A percentile compares a stretch with the other conserved stretches of the same genome.
Conservation (phyloP, 2,888 invertebrate species). For the Agonopterix subpropinquella region DNA sequence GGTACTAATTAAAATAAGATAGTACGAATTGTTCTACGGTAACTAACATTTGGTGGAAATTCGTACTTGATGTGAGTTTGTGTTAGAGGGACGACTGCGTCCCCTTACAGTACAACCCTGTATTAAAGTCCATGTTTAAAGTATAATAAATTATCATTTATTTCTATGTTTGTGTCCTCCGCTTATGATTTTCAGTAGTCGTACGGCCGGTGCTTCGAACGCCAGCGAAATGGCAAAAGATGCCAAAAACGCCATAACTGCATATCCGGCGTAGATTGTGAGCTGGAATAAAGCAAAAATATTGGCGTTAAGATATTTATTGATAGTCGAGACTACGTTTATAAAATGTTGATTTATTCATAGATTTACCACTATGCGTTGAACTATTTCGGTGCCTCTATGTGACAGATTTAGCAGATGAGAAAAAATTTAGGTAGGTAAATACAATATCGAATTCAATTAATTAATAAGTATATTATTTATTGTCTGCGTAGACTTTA, state of each 20-base stretch:
- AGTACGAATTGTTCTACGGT: constrained; percentile 1
- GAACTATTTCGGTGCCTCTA: not conserved
- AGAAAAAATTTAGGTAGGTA: not conserved
- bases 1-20: constrained; percentile 6
- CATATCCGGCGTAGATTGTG: constrained; percentile 82
- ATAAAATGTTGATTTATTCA: no score
- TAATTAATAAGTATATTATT: no score
- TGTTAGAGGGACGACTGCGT: not conserved
- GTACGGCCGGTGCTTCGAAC: constrained; percentile 89
- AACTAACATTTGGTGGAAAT: constrained; percentile 4
- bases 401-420: constrained; percentile 4
- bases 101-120: not conserved
- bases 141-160: constrained; percentile 1
- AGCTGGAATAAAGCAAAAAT: constrained; percentile 36
- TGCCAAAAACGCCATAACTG: constrained; percentile 83
- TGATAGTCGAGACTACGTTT: no score
- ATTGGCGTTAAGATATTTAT: not conserved
- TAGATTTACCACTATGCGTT: no score
- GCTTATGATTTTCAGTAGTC: constrained; percentile 81
- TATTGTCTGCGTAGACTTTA: no score
- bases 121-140: constrained; percentile 1
- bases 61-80: constrained; percentile 4
- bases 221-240: constrained; percentile 86
- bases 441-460: no score
- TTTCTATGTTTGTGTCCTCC: constrained; percentile 28